Conservation (phyloP, 23 tunicate species). For the Aplidium turbinatum region DNA sequence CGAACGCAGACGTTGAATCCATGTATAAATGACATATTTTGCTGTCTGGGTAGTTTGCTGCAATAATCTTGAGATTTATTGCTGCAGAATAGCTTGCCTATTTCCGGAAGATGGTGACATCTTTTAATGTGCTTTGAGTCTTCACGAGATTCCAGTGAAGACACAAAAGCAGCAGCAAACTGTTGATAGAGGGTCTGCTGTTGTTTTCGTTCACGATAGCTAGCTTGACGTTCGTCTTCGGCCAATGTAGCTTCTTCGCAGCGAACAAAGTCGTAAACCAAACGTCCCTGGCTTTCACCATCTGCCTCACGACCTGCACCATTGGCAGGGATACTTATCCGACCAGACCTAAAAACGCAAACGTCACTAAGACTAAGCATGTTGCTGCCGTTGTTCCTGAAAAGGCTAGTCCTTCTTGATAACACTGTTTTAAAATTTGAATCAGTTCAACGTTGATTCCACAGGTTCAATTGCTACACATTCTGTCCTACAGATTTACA, state of each 20-base stretch:
- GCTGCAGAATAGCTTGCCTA: too few relatives aligned
- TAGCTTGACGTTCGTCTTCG: slow-evolving; percentile 68
- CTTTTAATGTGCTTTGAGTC: slow-evolving; percentile 34
- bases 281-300: slow-evolving; percentile 20
- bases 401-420: too few relatives aligned
- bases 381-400: too few relatives aligned
- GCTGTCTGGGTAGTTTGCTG: too few relatives aligned
- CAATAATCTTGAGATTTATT: too few relatives aligned
- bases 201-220: slow-evolving; percentile 66
- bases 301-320: slow-evolving; percentile 29
- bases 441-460: too few relatives aligned
- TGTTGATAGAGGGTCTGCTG: slow-evolving; percentile 77
- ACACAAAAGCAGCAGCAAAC: slow-evolving; percentile 74
- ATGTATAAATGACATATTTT: too few relatives aligned
- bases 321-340: slow-evolving; percentile 32
- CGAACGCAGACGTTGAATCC: too few relatives aligned
- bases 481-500: too few relatives aligned
- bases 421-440: too few relatives aligned
- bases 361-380: too few relatives aligned
- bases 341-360: slow-evolving; percentile 12
- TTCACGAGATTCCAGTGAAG: slow-evolving; percentile 36
- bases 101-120: slow-evolving; percentile 62
- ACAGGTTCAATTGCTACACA: too few relatives aligned
- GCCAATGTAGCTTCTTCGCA: slow-evolving; percentile 65
- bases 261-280: slow-evolving; percentile 80